A percentile compares a stretch with the other conserved stretches of the same genome.
Conservation (phyloP, 2,113 vertebrate species). For the Potamarius usumacintae region DNA sequence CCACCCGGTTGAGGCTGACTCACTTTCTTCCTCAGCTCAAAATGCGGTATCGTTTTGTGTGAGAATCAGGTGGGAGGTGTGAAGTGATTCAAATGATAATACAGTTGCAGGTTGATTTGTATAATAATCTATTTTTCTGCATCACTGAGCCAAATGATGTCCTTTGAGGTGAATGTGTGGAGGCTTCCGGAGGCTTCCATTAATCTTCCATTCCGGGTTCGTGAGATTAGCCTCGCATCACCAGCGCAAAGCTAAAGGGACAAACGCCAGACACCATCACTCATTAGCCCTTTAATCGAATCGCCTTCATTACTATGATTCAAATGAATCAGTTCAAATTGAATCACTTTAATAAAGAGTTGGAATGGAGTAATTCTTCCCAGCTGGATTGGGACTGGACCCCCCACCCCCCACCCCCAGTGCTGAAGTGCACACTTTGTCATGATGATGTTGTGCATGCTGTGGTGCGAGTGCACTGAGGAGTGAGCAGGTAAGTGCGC, state of each 20-base stretch:
- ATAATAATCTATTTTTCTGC: not conserved
- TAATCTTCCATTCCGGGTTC: not conserved
- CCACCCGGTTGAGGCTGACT: not conserved
- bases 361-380: not conserved
- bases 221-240: not conserved
- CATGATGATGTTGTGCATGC: not conserved
- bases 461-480: slow-evolving; percentile 29
- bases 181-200: not conserved
- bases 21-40: not conserved
- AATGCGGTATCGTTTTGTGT: not conserved
- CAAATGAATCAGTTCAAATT: slow-evolving; percentile 15
- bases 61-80: not conserved
- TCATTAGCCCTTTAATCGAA: not conserved
- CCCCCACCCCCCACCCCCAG: not conserved
- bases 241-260: not conserved
- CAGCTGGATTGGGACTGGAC: not conserved
- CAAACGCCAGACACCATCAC: not conserved
- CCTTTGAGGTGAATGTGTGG: not conserved
- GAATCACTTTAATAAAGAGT: not conserved
- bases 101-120: not conserved
- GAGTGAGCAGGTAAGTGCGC: slow-evolving; percentile 58
- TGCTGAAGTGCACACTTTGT: not conserved
- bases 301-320: not conserved
- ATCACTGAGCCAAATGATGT: not conserved
- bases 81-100: slow-evolving; percentile 5